Base-by-base conservation (phyloP, 2,888 invertebrate genomes). In the Formica aserva region DNA sequence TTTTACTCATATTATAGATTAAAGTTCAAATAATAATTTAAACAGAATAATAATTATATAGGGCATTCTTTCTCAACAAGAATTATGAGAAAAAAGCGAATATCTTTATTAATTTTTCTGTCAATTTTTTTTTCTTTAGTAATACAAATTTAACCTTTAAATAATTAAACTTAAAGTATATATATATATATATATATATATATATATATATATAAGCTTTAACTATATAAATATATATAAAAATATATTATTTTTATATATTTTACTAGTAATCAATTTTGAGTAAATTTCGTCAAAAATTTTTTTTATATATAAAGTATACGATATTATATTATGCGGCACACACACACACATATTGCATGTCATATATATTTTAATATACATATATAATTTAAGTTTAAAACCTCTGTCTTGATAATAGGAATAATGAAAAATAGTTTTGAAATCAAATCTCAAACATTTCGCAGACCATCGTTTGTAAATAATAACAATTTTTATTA, bases 401-500 rank as follows among this genome's bases (percentile, higher is more conserved):
- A 18, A 29, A 60, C 13, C 35, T 6, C 0, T 11, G 5, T 9
- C 3, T 45, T n/a, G 8, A 63, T n/a, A 74, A 4, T 5, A 38
- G 3, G 3, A 26, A 65, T 52, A 22, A 38, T 45, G 6, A 15
- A 26, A 41, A 45, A 62, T 48, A 48, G n/a, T 45, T 45, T 22
- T 15, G 15, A 38, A 13, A 57, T 26, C 11, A 26, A 38, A 48
- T 22, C n/a, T 57, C 22, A 41, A 2, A 45, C 22, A 75, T 29
- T 75, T 35, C 1, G 29, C 0, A 11, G 18, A 15, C 18, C 8
- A 8, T 13, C 2, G 22, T n/a, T 35, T 26, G 22, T 52, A 8
- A 35, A 13, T 67, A 55, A 77, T 13, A 55, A 18, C 1, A 55
- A 26, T 55, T 77, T 76, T 55, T 55, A 52, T 35, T 45, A 29